These are phyloP conservation scores for Griposia aprilina DNA, from an alignment of 2,888 invertebrate genomes.

Conservation along the genomic window DNA sequence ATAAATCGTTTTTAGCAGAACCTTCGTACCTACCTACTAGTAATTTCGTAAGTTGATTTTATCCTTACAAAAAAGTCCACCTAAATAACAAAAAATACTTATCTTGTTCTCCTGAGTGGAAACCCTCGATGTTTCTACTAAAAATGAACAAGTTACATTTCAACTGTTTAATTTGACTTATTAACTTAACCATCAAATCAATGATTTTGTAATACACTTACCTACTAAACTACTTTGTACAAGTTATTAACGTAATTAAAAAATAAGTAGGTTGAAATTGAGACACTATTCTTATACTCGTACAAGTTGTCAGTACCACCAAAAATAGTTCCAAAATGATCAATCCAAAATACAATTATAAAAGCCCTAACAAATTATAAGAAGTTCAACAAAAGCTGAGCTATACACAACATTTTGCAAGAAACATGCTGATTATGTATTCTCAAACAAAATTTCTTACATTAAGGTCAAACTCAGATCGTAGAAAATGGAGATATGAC, in stretches of 20 bases:
- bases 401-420: slow-evolving; percentile 63
- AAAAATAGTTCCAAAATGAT: background rate
- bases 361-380: slow-evolving; percentile 24
- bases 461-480: slow-evolving; percentile 57
- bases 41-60: background rate
- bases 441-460: slow-evolving; percentile 58
- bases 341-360: background rate
- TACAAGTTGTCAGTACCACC: background rate
- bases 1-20: background rate
- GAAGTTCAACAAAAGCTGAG: slow-evolving; percentile 42
- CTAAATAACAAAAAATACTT: background rate
- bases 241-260: background rate
- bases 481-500: slow-evolving; percentile 37
- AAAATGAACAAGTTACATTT: fast-evolving
- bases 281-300: background rate
- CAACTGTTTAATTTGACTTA: background rate
- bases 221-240: background rate
- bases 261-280: background rate
- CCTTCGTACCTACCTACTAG: background rate
- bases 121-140: background rate
- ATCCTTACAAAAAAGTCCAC: background rate
- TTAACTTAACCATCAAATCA: background rate
- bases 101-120: background rate
- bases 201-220: background rate
- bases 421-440: slow-evolving; percentile 65